These are phyloP conservation scores for Zoroaster sp. DNA, from an alignment of 53 echinoderm and acorn worm species.

Conservation along the genomic window DNA sequence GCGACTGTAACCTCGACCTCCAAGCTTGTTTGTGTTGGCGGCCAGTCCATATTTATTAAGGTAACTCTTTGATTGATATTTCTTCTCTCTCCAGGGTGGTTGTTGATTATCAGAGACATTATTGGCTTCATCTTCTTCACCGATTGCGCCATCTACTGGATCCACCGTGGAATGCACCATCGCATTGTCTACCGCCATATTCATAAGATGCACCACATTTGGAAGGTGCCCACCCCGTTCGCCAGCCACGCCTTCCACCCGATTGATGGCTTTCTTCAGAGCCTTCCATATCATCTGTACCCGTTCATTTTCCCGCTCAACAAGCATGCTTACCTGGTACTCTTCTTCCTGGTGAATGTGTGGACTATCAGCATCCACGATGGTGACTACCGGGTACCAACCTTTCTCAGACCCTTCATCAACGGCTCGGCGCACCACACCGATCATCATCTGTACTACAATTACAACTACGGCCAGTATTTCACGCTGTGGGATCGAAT, in stretches of 20 bases:
- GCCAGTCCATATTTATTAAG: background rate
- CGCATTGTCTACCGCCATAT: slow-evolving; percentile 80
- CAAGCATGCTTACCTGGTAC: slow-evolving; percentile 77
- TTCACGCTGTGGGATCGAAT: slow-evolving; percentile 97
- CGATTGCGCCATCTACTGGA: slow-evolving; percentile 94
- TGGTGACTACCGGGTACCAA: slow-evolving; percentile 88
- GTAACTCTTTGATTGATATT: background rate
- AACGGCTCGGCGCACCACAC: slow-evolving; percentile 98
- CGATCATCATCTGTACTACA: slow-evolving; percentile 95
- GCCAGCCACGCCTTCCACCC: slow-evolving; percentile 99
- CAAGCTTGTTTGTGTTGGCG: background rate
- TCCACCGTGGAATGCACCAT: slow-evolving; percentile 93
- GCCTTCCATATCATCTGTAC: slow-evolving; percentile 91
- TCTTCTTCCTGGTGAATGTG: slow-evolving; percentile 89
- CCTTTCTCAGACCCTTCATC: slow-evolving; percentile 70
- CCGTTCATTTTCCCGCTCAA: slow-evolving; percentile 94
- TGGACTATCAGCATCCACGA: slow-evolving; percentile 99
- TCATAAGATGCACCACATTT: slow-evolving; percentile 92
- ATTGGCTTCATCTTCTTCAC: slow-evolving; percentile 88
- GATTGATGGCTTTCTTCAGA: slow-evolving; percentile 92
- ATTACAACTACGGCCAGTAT: slow-evolving; percentile 97
- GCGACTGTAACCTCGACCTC: background rate
- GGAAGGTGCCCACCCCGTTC: slow-evolving; percentile 96
- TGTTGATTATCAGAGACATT: slow-evolving; percentile 50
- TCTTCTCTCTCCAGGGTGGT: background rate